Base-by-base conservation (phyloP, 2,113 vertebrate species). In the Elaphurus davidianus region DNA sequence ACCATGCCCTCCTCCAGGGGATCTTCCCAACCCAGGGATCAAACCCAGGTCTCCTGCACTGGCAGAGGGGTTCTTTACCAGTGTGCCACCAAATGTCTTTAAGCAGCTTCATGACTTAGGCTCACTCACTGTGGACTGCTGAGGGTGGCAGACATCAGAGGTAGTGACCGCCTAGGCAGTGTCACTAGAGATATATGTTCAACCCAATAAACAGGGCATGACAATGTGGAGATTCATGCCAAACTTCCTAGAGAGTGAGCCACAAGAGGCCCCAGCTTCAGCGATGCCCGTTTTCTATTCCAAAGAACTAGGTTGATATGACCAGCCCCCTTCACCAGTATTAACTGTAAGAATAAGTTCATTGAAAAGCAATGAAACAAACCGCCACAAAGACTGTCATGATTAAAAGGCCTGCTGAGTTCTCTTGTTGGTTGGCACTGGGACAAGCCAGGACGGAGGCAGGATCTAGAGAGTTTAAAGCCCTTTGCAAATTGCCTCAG, bases 281-380 rank as follows among this genome's bases (percentile, higher is more conserved):
- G 23, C 40, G 10, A 64, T 10, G 3, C n/a, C 62, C 19, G 3
- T 21, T 88, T 83, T 79, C 83, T 64, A 17, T 33, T 59, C 78
- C 27, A 15, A 71, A 93, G 43, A 45, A 33, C 28, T 50, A 27
- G 50, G 45, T n/a, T 60, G 45, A 6, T 91, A 30, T 0, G 21
- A 45, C n/a, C 9, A 13, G 17, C 14, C 47, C 21, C 16, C 23
- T 15, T 47, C 30, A 10, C 78, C 43, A 40, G 30, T 25, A 6
- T 55, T 74, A 84, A 54, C 27, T 59, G 27, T 45, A 84, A 97
- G 59, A 96, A 87, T 30, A 83, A 94, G 36, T 91, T 96, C 84
- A 97, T 91, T 95, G 76, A 92, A 85, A 95, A 95, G 28, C 71
- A 87, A 33, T 71, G 71, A 96, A 91, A 92, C 74, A 87, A 96